Percentiles rank a stretch among this genome's conserved stretches.
Conservation (phyloP, 2,797 vertebrate genomes). For the Anas acuta region DNA sequence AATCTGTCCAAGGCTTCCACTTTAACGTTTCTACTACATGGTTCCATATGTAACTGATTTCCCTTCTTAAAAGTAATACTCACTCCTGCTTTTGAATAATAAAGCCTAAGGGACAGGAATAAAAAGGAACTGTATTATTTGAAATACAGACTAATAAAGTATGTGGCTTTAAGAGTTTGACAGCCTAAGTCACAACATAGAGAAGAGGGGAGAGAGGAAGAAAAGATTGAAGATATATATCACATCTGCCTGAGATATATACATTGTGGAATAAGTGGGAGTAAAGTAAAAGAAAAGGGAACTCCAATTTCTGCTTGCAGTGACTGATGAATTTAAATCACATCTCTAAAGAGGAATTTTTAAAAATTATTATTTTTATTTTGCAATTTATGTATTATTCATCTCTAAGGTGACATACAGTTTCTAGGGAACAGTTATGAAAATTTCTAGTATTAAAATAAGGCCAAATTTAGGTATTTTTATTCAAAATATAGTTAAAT, state of each 20-base stretch:
- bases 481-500: not conserved
- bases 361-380: not conserved
- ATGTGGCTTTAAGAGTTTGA: not conserved
- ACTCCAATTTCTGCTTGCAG: not conserved
- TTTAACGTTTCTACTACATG: not conserved
- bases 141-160: conserved; percentile 14
- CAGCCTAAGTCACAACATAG: not conserved
- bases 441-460: not conserved
- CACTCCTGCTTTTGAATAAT: not conserved
- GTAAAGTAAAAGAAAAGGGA: conserved; percentile 8
- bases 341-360: not conserved
- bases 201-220: not conserved
- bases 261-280: not conserved
- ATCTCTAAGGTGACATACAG: not conserved
- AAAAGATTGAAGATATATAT: not conserved
- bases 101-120: not conserved
- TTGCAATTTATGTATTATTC: not conserved
- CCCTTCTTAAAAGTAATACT: conserved; percentile 26
- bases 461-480: not conserved
- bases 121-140: not conserved
- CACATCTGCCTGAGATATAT: not conserved
- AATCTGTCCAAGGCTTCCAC: conserved; percentile 5
- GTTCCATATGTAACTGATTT: conserved; percentile 32
- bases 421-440: not conserved
- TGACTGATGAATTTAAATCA: not conserved